Percentiles rank a stretch among this genome's conserved stretches.
These are phyloP conservation scores for Phacellophora camtschatica DNA, from an alignment of 30 jellyfish, hydroid and myxozoan genomes.

Conservation along the genomic window DNA sequence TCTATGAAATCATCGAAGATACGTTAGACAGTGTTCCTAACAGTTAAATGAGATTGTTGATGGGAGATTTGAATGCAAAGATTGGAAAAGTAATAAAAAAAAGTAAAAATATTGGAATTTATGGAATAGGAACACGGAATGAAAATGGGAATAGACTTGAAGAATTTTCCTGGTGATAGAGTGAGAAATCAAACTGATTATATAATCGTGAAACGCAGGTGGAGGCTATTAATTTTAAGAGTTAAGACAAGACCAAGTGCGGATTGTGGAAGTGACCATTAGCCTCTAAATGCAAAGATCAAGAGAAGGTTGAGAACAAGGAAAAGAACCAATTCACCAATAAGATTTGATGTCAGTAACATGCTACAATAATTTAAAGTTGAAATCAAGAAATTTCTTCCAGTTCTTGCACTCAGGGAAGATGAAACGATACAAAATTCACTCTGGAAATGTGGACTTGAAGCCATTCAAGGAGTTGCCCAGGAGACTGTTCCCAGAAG, in stretches of 20 bases:
- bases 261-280: neutral
- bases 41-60: constrained; percentile 13
- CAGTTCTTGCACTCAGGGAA: too few relatives aligned
- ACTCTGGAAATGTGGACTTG: neutral
- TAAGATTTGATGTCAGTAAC: neutral
- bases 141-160: constrained; percentile 33
- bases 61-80: neutral
- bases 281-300: constrained; percentile 5
- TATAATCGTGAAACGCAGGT: neutral
- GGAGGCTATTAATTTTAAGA: neutral
- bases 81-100: neutral
- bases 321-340: neutral
- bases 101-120: constrained; percentile 10
- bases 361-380: too few relatives aligned
- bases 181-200: neutral
- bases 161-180: neutral
- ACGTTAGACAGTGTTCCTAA: constrained; percentile 30
- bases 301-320: neutral
- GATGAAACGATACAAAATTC: neutral
- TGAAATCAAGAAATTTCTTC: too few relatives aligned
- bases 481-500: neutral
- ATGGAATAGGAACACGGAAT: constrained; percentile 28
- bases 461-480: neutral
- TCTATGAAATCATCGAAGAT: constrained; percentile 20
- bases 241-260: constrained; percentile 18